Evolutionary conservation across 2,797 vertebrate species (phyloP), one percentile per base, ranked within the genome.

Genomic region (Coracias cyanogaster): DNA sequence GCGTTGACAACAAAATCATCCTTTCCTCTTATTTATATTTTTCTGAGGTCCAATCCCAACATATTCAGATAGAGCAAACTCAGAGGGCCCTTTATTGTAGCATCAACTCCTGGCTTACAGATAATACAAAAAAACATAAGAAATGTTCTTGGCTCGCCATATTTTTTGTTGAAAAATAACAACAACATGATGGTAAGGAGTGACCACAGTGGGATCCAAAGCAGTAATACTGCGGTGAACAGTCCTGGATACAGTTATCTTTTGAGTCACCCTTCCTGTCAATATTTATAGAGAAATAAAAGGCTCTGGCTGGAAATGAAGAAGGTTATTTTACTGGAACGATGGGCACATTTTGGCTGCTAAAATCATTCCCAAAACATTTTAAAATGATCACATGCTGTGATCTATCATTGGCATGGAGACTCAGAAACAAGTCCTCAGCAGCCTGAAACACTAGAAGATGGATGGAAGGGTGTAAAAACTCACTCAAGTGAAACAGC

Each of bases 221-320:
- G 90, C 80, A 82, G 55, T 37, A 72, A 29, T 9, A 52, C 73
- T 83, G 85, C 0, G 2, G 77, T 0, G 1, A 80, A 10, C 78
- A 67, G 71, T 46, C 78, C 88, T 95, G 91, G 82, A 48, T 46
- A 10, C 48, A 73, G 88, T 87, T 93, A 71, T 87, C 94, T 90
- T 90, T 94, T 96, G 93, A 96, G 93, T 95, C 94, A 96, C 67
- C 65, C 88, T 96, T 95, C 93, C 95, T 96, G 93, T 87, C 94
- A 96, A 89, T 94, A 96, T 95, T 96, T 93, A 89, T 43, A 82
- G 60, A 95, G 67, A 65, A 96, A 92, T 94, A 94, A 95, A 93
- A 94, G 49, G 22, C 67, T 80, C 33, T 92, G 81, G 74, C 88
- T 95, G 88, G 93, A 92, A 94, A 77, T 64, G 37, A 73, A 84